Conservation (phyloP, 2,113 vertebrate genomes). For the Hypomesus transpacificus region DNA sequence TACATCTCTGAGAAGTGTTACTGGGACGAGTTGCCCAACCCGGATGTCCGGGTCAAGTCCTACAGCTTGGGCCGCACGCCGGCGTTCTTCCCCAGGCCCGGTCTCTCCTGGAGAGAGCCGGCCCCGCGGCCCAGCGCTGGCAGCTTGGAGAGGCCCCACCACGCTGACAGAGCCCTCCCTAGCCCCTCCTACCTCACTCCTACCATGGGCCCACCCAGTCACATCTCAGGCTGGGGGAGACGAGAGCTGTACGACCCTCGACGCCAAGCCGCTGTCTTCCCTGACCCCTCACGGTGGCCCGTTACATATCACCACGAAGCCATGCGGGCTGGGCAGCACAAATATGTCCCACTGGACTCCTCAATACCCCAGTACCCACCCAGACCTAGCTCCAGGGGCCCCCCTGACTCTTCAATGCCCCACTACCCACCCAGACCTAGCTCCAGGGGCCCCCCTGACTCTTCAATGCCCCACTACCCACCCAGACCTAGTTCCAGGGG, state of each 20-base stretch:
- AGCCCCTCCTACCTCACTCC: constrained; percentile 59
- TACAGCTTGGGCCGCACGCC: constrained; percentile 64
- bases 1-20: constrained; percentile 69
- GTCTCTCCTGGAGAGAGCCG: constrained; percentile 62
- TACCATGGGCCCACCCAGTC: constrained; percentile 54
- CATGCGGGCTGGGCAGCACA: constrained; percentile 60
- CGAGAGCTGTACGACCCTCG: constrained; percentile 60
- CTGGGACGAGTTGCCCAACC: constrained; percentile 64
- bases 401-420: constrained; percentile 10
- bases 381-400: constrained; percentile 51
- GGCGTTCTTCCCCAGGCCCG: constrained; percentile 52
- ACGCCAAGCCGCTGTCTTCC: constrained; percentile 65
- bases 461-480: constrained; percentile 42
- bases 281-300: constrained; percentile 64
- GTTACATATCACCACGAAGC: constrained; percentile 61
- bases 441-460: constrained; percentile 8
- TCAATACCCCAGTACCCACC: constrained; percentile 44
- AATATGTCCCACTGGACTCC: constrained; percentile 58
- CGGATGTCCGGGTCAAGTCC: constrained; percentile 62
- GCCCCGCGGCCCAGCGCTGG: constrained; percentile 52
- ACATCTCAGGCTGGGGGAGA: constrained; percentile 47
- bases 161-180: constrained; percentile 52
- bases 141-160: constrained; percentile 58
- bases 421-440: constrained; percentile 10
- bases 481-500: constrained; percentile 50